Evolutionary conservation across 1,140 invertebrate species (phyloP), one percentile per base, ranked within the genome.

Genomic region (Bombyx mandarina): DNA sequence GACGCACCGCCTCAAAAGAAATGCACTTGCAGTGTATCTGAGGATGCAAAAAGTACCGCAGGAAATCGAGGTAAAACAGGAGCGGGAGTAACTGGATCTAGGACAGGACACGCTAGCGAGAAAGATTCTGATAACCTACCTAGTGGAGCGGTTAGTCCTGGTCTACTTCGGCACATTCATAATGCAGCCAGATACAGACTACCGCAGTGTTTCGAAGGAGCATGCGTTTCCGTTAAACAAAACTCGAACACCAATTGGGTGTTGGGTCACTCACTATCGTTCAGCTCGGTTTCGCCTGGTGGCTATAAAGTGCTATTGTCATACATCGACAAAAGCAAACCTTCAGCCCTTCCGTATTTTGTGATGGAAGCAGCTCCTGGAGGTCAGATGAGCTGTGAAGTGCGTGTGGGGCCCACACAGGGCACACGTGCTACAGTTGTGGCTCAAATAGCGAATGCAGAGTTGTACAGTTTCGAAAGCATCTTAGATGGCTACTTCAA

Each of bases 291-390:
- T 6, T 78, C 83, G 4, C 83, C 83, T 8, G 80, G 83, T 4
- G 83, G 83, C 8, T 86, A 86, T 54, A 86, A 83, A 63, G 43
- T 85, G 7, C 60, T 86, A 35, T 43, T 85, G 10, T 86, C 83
- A 0, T 85, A 86, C 52, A 66, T 73, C 8, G 74, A 83, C 58
- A 83, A 76, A 56, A 62, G 61, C 6, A 86, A 79, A 42, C 65
- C 67, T 0, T 54, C 66, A 8, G 64, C 63, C 1, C 47, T 84
- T 26, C 83, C 83, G 0, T 86, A 86, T 54, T 86, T 86, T 51
- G 74, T 86, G 43, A 81, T 86, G 78, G 82, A 86, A 65, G 82
- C 82, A 7, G 83, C 83, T 8, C 83, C 83, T 0, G 82, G 83
- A 5, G 83, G 83, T 2, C 83, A 86, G 60, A 73, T 85, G 75